Conservation (phyloP, 2,797 vertebrate genomes). For the Ctenosaura bakeri region DNA sequence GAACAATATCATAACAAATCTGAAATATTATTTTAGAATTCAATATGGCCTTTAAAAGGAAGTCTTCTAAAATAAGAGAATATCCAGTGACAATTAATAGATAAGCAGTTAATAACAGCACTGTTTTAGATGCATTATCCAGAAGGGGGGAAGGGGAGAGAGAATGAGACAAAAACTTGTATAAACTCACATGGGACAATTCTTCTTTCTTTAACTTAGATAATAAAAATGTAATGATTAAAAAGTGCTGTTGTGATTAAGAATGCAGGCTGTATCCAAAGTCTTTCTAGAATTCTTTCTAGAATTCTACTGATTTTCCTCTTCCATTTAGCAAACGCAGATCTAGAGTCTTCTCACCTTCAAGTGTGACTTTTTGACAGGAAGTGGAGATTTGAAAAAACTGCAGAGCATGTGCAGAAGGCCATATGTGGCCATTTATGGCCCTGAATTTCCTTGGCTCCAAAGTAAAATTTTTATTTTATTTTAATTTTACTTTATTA, state of each 20-base stretch:
- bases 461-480: neutral
- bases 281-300: neutral
- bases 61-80: too few relatives aligned
- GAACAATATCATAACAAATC: neutral
- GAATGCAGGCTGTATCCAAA: neutral
- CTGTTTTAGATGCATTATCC: neutral
- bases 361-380: neutral
- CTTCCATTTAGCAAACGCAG: neutral
- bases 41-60: neutral
- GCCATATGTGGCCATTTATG: too few relatives aligned
- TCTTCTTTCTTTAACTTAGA: neutral
- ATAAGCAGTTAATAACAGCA: neutral
- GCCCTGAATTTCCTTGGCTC: too few relatives aligned
- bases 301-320: neutral
- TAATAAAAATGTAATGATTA: neutral
- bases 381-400: neutral
- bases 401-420: neutral
- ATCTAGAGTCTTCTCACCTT: neutral
- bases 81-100: too few relatives aligned
- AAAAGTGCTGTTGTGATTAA: neutral
- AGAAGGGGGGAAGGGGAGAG: too few relatives aligned
- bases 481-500: too few relatives aligned
- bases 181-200: neutral
- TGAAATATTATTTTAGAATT: neutral
- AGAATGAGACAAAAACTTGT: too few relatives aligned